Percentiles rank a stretch among this genome's conserved stretches.
Evolutionary conservation across 2,113 vertebrate genomes (phyloP).

Genomic region (Poicephalus meyeri): DNA sequence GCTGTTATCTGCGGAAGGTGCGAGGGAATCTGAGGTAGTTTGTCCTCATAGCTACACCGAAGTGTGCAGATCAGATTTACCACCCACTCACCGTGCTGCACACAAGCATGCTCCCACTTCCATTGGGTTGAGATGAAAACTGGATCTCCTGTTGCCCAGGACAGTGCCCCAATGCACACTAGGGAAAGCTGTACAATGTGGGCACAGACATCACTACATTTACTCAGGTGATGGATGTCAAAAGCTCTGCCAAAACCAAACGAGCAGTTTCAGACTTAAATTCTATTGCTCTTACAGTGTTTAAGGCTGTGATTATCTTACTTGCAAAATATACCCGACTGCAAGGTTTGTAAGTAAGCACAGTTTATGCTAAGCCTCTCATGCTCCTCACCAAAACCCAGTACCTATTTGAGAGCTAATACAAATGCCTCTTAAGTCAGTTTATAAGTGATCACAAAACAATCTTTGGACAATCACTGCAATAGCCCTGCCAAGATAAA

Average conservation of each 20-base stretch:
- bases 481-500: slow-evolving; percentile 12
- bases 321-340: background rate
- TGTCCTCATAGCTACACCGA: background rate
- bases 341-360: background rate
- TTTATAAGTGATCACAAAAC: background rate
- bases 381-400: background rate
- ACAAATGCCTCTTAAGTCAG: background rate
- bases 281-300: background rate
- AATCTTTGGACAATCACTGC: background rate
- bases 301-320: background rate
- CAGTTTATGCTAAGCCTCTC: background rate
- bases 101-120: background rate
- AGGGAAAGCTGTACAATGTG: background rate
- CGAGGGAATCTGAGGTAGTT: background rate
- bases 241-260: background rate
- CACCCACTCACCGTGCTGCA: background rate
- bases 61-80: background rate
- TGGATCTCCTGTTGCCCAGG: background rate
- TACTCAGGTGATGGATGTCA: background rate
- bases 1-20: background rate
- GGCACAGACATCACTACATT: background rate
- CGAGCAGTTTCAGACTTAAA: background rate
- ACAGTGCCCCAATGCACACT: background rate
- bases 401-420: background rate
- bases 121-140: background rate